Percentiles rank a stretch among this genome's conserved stretches.
Evolutionary conservation across 1,140 invertebrate genomes (phyloP).

Genomic region (Bombus pascuorum): DNA sequence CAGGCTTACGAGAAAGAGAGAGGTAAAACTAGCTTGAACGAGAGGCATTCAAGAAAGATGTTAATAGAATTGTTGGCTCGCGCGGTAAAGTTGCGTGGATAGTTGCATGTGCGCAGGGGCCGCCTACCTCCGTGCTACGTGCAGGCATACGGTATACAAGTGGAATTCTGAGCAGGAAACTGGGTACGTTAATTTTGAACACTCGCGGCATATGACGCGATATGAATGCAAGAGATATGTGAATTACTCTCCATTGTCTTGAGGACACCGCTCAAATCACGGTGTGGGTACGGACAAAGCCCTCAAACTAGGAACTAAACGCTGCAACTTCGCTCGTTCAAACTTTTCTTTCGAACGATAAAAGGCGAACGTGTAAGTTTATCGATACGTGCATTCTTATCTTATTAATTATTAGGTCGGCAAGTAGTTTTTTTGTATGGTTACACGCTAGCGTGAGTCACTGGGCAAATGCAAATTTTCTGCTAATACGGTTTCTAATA

Average conservation of each 20-base stretch:
- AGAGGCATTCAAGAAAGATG: neutral
- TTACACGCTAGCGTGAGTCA: neutral
- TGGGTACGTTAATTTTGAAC: slow-evolving; percentile 48
- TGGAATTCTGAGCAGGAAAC: slow-evolving; percentile 49
- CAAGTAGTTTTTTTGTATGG: neutral
- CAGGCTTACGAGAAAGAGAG: neutral
- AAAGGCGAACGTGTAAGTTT: neutral
- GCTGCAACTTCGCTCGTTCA: slow-evolving; percentile 4
- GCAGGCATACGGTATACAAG: slow-evolving; percentile 39
- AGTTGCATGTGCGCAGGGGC: neutral
- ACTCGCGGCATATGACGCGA: slow-evolving; percentile 33
- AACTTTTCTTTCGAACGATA: slow-evolving; percentile 4
- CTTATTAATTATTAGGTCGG: neutral
- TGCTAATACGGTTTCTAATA: neutral
- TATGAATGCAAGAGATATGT: slow-evolving; percentile 55
- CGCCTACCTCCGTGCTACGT: neutral
- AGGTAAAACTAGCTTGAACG: neutral
- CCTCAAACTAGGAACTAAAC: neutral
- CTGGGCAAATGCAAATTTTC: neutral
- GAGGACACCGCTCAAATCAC: slow-evolving; percentile 38
- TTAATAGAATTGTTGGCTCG: slow-evolving; percentile 21
- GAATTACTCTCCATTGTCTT: slow-evolving; percentile 52
- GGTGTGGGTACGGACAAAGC: slow-evolving; percentile 10
- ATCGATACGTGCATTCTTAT: neutral
- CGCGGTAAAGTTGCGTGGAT: slow-evolving; percentile 2